Evolutionary conservation across 2,797 vertebrate species (phyloP).

Genomic region (Xyrichtys novacula): DNA sequence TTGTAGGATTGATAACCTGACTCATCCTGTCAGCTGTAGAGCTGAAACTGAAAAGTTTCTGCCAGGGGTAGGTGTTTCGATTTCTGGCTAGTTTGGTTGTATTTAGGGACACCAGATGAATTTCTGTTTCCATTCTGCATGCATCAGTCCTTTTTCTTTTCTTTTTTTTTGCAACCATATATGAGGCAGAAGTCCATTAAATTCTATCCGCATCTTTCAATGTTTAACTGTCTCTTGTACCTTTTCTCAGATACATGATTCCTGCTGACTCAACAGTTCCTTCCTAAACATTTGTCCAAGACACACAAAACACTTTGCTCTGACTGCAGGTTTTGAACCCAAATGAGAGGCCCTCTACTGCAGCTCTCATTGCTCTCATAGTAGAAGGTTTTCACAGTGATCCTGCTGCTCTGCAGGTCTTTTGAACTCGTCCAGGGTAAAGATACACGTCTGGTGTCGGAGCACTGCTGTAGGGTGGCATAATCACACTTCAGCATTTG

Average conservation of each 20-base stretch:
- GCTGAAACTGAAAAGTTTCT: slow-evolving; percentile 62
- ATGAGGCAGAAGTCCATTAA: background rate
- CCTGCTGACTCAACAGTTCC: background rate
- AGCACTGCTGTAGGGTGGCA: background rate
- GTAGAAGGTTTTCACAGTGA: background rate
- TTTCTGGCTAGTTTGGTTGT: slow-evolving; percentile 42
- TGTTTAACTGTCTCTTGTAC: background rate
- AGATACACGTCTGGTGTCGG: background rate
- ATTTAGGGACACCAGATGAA: slow-evolving; percentile 6
- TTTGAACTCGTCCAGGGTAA: background rate
- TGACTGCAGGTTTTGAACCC: background rate
- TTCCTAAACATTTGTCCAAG: background rate
- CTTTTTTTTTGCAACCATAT: background rate
- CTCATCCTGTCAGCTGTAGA: slow-evolving; percentile 57
- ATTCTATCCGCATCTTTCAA: too few species aligned
- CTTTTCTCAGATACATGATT: too few species aligned
- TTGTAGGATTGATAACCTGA: slow-evolving; percentile 7
- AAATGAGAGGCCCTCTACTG: background rate
- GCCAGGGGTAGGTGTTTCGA: slow-evolving; percentile 15
- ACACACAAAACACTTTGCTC: background rate
- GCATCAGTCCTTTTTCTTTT: background rate
- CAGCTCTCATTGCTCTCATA: background rate
- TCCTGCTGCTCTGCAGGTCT: background rate
- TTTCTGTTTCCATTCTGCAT: slow-evolving; percentile 22
- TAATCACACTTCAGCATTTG: too few species aligned